A percentile compares a stretch with the other conserved stretches of the same genome.
These are phyloP conservation scores for Loriculus beryllinus DNA, from an alignment of 2,797 vertebrate genomes.

Conservation along the genomic window DNA sequence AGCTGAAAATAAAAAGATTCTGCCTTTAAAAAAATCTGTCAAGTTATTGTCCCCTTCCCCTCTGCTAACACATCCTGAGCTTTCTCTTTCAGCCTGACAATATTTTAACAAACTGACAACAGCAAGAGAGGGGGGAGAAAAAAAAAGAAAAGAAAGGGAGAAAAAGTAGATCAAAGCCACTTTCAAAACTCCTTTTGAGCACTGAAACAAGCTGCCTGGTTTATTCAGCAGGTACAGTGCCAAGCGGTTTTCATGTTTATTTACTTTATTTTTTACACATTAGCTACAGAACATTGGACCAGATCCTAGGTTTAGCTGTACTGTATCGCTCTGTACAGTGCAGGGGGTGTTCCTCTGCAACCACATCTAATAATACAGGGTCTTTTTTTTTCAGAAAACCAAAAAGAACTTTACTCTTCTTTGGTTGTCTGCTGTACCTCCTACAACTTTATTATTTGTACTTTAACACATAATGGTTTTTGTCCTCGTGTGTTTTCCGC, in stretches of 20 bases:
- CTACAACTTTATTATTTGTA: neutral
- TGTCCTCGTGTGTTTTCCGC: neutral
- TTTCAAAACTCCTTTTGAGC: neutral
- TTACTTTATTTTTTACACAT: neutral
- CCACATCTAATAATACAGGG: neutral
- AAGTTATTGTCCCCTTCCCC: neutral
- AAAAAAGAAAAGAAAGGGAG: no score
- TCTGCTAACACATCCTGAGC: neutral
- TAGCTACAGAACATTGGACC: neutral
- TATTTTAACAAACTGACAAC: neutral
- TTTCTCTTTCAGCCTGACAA: neutral
- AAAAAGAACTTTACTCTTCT: neutral
- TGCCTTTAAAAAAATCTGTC: neutral
- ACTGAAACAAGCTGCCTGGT: neutral
- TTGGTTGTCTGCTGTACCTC: neutral
- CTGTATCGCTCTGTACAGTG: neutral
- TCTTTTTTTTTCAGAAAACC: neutral
- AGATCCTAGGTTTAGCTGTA: neutral
- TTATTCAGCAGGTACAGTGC: neutral
- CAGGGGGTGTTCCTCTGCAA: neutral
- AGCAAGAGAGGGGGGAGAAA: neutral
- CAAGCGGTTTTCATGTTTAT: neutral
- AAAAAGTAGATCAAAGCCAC: neutral
- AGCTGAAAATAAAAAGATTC: slow-evolving; percentile 2
- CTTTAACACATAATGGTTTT: neutral